Conservation (phyloP, 2,797 vertebrate genomes). For the Squalus acanthias region DNA sequence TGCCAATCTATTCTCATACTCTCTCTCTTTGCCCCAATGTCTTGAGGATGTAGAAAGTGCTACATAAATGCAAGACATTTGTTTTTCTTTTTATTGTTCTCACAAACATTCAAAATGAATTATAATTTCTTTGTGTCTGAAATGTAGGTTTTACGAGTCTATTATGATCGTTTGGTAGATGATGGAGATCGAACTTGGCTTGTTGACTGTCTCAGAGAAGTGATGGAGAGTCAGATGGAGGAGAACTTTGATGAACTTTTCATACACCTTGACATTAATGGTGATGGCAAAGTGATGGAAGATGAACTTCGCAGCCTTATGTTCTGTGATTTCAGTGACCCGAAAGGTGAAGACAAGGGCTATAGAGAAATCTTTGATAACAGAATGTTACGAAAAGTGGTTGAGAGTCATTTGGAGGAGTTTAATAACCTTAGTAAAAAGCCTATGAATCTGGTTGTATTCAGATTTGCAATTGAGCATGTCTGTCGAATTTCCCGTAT, state of each 20-base stretch:
- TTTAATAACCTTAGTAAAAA: conserved; percentile 81
- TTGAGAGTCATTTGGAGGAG: conserved; percentile 76
- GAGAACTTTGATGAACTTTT: conserved; percentile 72
- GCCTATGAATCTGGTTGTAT: conserved; percentile 81
- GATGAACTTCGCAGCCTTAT: conserved; percentile 83
- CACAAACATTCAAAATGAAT: not conserved
- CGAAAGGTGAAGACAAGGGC: conserved; percentile 69
- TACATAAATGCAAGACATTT: not conserved
- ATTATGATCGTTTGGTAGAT: conserved; percentile 82
- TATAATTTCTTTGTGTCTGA: not conserved
- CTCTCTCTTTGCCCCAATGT: too few species aligned
- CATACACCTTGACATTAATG: conserved; percentile 63
- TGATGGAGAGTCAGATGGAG: conserved; percentile 59
- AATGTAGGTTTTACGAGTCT: conserved; percentile 77
- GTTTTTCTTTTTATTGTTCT: not conserved
- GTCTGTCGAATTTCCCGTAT: conserved; percentile 81
- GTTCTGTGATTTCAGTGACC: conserved; percentile 87
- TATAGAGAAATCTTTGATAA: conserved; percentile 71
- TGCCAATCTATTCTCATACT: too few species aligned
- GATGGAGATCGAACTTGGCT: conserved; percentile 73
- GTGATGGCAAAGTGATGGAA: conserved; percentile 70
- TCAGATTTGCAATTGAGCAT: conserved; percentile 86
- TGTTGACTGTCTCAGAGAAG: conserved; percentile 62
- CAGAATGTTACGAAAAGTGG: conserved; percentile 64
- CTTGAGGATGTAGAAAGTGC: not conserved